These are phyloP conservation scores for Neria commutata DNA, from an alignment of 2,888 invertebrate species.

Conservation along the genomic window DNA sequence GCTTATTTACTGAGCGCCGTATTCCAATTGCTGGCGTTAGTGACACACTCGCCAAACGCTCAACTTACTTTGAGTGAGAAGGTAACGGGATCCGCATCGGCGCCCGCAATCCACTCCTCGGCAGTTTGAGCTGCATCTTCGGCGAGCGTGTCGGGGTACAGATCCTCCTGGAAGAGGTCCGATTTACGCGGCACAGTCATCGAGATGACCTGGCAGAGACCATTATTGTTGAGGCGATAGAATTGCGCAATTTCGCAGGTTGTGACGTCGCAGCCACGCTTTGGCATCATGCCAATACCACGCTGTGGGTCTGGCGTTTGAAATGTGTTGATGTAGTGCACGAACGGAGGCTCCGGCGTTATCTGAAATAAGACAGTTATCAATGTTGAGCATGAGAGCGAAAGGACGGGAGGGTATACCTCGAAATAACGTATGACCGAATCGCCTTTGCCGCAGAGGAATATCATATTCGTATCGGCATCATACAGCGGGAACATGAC, in stretches of 20 bases:
- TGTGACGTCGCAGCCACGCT: conserved; percentile 92
- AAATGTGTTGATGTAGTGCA: conserved; percentile 96
- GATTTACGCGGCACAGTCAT: conserved; percentile 99
- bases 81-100: conserved; percentile 87
- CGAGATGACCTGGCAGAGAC: conserved; percentile 87
- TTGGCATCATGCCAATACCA: conserved; percentile 97
- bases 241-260: conserved; percentile 95
- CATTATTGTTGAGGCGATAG: conserved; percentile 93
- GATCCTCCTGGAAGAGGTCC: conserved; percentile 95
- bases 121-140: conserved; percentile 88
- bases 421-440: conserved; percentile 95
- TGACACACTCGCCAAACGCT: conserved; percentile 18
- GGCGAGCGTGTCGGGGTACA: conserved; percentile 94
- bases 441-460: conserved; percentile 96
- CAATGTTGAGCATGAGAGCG: neutral
- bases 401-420: conserved; percentile 53
- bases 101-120: conserved; percentile 90
- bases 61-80: conserved; percentile 87
- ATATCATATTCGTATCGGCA: conserved; percentile 93
- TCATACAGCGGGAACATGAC: conserved; percentile 97
- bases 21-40: conserved; percentile 41
- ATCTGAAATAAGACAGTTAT: conserved; percentile 64
- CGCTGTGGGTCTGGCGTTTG: conserved; percentile 97
- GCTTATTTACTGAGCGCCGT: conserved; percentile 38
- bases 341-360: conserved; percentile 90